Evolutionary conservation across 2,113 vertebrate genomes (phyloP), one percentile per base, ranked within the genome.

Genomic region (Calyptomena viridis): DNA sequence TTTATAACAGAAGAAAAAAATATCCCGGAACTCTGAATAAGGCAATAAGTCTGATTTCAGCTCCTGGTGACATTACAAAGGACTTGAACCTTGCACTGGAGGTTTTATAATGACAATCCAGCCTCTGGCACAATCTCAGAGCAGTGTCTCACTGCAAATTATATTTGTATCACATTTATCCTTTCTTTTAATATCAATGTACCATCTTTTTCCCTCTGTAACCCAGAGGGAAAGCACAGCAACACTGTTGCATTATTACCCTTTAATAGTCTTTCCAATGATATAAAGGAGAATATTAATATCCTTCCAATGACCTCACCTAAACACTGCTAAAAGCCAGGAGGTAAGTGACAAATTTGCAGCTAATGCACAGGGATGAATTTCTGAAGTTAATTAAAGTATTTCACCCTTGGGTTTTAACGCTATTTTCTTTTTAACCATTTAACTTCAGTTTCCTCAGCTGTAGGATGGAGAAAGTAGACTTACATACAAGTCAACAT

Each of bases 251-350:
- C 88, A 90, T 96, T 93, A 91, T 94, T 95, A 77, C 60, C 53
- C 73, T 93, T 91, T 96, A 95, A 89, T 55, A 93, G 84, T 93
- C 69, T 93, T 93, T 40, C 56, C 62, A 82, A 60, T 94, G 79
- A 89, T 96, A 94, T 90, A 96, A 94, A 93, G 93, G 67, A 90
- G 93, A 97, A 85, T 93, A 95, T 94, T 95, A 96, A 97, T 93
- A 95, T 69, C 47, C 67, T 94, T 89, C 64, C 75, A 92, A 50
- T 79, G 93, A 91, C 89, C 84, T 96, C 94, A 93, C 91, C 89
- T 95, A 64, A 95, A 91, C 63, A 24, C 86, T 90, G 52, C 72
- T 89, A 83, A 95, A 90, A 96, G 89, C 84, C 71, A 80, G 18
- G 49, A 80, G 44, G 28, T 40, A 86, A 81, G 69, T 37, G 91